phyloP scores from a whole-genome alignment of 2,113 vertebrate species.

The Cheirogaleus medius region DNA sequence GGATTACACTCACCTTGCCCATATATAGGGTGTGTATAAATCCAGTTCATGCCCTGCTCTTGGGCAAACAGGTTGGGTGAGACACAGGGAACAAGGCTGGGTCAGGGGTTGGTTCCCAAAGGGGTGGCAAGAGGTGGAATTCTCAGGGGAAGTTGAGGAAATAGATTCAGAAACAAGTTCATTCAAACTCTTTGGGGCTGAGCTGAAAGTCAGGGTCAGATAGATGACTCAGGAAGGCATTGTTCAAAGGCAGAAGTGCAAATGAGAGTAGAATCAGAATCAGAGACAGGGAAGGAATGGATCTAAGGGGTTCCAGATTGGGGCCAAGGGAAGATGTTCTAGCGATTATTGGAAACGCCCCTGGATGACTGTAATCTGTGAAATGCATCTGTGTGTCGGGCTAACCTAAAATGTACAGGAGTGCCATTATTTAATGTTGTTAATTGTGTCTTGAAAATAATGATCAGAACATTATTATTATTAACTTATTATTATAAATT shows the following conservation, averaged over 20 bases:
- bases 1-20: background rate
- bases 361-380: background rate
- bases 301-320: background rate
- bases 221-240: background rate
- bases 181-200: background rate
- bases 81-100: no score
- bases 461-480: background rate
- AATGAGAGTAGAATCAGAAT: background rate
- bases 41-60: background rate
- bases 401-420: background rate
- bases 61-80: no score
- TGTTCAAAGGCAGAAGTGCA: background rate
- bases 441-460: background rate
- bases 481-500: background rate
- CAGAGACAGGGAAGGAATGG: background rate
- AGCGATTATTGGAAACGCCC: rapidly evolving
- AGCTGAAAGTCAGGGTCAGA: background rate
- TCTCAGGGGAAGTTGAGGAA: background rate
- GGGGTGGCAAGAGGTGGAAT: background rate
- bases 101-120: rapidly evolving
- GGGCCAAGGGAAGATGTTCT: background rate
- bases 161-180: background rate
- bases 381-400: background rate
- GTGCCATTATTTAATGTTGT: background rate
- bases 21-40: background rate